These are phyloP conservation scores for Passer domesticus DNA, from an alignment of 2,113 vertebrate genomes.

Conservation along the genomic window DNA sequence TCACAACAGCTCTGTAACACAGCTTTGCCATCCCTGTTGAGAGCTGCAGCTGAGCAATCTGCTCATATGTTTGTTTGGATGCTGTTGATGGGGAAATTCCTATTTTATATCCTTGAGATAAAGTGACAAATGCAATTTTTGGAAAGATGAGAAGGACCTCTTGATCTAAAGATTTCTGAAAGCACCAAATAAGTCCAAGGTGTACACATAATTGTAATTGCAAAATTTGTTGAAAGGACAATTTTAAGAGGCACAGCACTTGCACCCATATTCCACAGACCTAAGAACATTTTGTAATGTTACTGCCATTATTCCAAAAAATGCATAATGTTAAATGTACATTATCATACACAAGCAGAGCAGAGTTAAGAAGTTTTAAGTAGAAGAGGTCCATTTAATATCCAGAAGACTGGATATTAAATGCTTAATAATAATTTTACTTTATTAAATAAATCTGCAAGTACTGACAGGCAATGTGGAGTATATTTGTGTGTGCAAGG, in stretches of 20 bases:
- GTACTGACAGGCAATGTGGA: not conserved
- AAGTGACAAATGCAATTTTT: not conserved
- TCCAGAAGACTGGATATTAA: not conserved
- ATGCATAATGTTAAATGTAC: not conserved
- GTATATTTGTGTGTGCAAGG: not conserved
- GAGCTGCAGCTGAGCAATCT: not conserved
- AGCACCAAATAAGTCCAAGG: not conserved
- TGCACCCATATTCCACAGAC: not conserved
- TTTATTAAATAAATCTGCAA: not conserved
- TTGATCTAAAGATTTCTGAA: not conserved
- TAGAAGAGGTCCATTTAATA: not conserved
- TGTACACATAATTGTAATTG: fast-evolving
- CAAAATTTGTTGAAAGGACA: not conserved
- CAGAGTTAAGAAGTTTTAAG: not conserved
- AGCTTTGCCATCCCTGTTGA: not conserved
- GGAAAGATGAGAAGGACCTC: not conserved
- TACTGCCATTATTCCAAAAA: not conserved
- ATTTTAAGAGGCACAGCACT: not conserved
- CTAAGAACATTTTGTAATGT: not conserved
- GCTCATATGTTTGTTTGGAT: not conserved
- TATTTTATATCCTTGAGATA: not conserved
- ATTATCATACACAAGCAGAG: not conserved
- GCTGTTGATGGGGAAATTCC: not conserved
- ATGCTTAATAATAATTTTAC: not conserved
- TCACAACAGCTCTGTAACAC: not conserved